Conservation (phyloP, 2,888 invertebrate species). For the Epicampocera succincta region DNA sequence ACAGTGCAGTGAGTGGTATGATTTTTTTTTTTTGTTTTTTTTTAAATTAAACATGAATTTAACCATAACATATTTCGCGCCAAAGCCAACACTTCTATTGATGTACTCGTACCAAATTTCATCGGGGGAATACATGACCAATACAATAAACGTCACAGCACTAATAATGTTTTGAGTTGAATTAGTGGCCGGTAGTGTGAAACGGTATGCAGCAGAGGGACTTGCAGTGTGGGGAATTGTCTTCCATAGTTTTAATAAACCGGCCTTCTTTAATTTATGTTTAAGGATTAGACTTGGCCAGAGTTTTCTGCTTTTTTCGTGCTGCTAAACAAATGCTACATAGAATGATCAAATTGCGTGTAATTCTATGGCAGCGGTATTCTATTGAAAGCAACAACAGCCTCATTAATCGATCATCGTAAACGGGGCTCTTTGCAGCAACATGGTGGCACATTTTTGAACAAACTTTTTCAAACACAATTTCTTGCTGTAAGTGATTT, state of each 20-base stretch:
- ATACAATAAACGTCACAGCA: slow-evolving; percentile 27
- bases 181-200: slow-evolving; percentile 11
- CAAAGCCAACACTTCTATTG: slow-evolving; percentile 62
- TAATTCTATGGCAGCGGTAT: slow-evolving; percentile 75
- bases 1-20: slow-evolving; percentile 27
- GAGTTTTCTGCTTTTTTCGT: background rate
- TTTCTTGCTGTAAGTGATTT: no score
- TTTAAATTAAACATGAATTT: slow-evolving; percentile 58
- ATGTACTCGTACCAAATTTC: slow-evolving; percentile 31
- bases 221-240: background rate
- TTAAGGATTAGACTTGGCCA: background rate
- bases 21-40: slow-evolving; percentile 4
- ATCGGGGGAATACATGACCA: slow-evolving; percentile 41
- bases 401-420: no score
- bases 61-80: slow-evolving; percentile 65
- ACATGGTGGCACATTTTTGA: no score
- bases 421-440: no score
- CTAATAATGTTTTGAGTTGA: slow-evolving; percentile 31
- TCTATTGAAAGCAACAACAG: background rate
- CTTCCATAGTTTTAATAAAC: background rate
- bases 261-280: background rate
- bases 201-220: no score
- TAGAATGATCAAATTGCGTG: slow-evolving; percentile 73
- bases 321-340: slow-evolving; percentile 61
- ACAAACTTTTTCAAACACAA: no score